Evolutionary conservation across 2,113 vertebrate genomes (phyloP).

Genomic region (Rhinopomastus cyanomelas): DNA sequence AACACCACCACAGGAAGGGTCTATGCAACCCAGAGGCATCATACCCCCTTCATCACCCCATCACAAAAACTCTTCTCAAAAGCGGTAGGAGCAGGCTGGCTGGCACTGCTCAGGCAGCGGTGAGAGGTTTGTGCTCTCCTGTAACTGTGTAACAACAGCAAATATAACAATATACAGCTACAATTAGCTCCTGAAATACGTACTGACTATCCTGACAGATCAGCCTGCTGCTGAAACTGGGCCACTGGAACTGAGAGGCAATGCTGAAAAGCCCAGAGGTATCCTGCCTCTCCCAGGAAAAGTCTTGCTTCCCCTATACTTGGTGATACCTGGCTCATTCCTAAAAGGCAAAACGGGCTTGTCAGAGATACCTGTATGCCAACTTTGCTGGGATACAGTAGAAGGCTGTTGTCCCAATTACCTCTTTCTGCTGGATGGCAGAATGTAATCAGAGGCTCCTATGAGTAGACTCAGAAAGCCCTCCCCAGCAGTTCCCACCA

Average conservation of each 20-base stretch:
- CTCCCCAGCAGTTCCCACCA: neutral
- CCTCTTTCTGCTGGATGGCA: neutral
- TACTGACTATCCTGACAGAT: slow-evolving; percentile 63
- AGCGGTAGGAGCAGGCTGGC: neutral
- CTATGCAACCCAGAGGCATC: neutral
- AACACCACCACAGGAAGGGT: neutral
- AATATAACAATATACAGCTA: slow-evolving; percentile 11
- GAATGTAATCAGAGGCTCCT: neutral
- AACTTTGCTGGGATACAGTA: neutral
- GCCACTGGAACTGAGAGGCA: slow-evolving; percentile 43
- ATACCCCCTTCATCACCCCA: neutral
- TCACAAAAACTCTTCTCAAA: neutral
- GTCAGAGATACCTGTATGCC: neutral
- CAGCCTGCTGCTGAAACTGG: slow-evolving; percentile 46
- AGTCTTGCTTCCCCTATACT: slow-evolving; percentile 56
- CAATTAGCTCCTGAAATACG: slow-evolving; percentile 59
- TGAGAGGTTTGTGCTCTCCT: neutral
- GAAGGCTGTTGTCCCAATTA: neutral
- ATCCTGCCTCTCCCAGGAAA: slow-evolving; percentile 30
- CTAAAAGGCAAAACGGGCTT: slow-evolving; percentile 57
- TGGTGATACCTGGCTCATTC: slow-evolving; percentile 62
- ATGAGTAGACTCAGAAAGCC: neutral
- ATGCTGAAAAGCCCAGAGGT: slow-evolving; percentile 11
- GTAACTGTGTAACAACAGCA: slow-evolving; percentile 1
- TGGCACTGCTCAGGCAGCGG: neutral